These are phyloP conservation scores for Pollachius pollachius DNA, from an alignment of 2,113 vertebrate genomes.

Conservation along the genomic window DNA sequence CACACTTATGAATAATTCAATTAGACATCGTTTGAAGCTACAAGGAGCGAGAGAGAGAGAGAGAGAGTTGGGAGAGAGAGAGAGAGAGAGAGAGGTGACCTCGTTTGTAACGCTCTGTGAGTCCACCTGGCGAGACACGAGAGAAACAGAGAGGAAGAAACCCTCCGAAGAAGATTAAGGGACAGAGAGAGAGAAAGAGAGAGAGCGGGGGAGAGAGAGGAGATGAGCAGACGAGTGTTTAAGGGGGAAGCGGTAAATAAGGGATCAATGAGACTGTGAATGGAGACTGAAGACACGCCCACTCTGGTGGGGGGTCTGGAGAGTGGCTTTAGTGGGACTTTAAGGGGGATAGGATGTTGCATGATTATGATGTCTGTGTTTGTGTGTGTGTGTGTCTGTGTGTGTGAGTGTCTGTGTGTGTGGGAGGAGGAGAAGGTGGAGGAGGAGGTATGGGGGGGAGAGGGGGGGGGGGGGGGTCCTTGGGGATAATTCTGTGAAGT, in stretches of 20 bases:
- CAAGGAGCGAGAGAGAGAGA: slow-evolving; percentile 30
- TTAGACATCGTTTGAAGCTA: slow-evolving; percentile 49
- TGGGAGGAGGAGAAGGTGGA: no score
- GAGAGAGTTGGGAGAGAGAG: no score
- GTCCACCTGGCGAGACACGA: slow-evolving; percentile 31
- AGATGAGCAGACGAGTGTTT: not conserved
- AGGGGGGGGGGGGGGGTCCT: slow-evolving; percentile 8
- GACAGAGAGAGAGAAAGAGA: not conserved
- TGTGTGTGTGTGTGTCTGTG: not conserved
- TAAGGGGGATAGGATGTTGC: not conserved
- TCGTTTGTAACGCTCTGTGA: slow-evolving; percentile 53
- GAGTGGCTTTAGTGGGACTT: no score
- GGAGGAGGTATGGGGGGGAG: no score
- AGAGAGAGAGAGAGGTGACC: slow-evolving; percentile 30
- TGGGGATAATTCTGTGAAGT: slow-evolving; percentile 32
- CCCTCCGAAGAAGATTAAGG: not conserved
- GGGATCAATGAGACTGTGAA: no score
- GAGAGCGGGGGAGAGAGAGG: not conserved
- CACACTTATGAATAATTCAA: slow-evolving; percentile 44
- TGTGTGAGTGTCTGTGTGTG: not conserved
- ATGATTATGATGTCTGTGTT: not conserved
- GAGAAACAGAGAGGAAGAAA: not conserved
- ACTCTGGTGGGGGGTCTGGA: no score
- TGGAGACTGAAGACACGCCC: no score
- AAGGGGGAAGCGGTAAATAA: no score